Base-by-base conservation (phyloP, 2,797 vertebrate species). In the Enteromius fasciolatus region DNA sequence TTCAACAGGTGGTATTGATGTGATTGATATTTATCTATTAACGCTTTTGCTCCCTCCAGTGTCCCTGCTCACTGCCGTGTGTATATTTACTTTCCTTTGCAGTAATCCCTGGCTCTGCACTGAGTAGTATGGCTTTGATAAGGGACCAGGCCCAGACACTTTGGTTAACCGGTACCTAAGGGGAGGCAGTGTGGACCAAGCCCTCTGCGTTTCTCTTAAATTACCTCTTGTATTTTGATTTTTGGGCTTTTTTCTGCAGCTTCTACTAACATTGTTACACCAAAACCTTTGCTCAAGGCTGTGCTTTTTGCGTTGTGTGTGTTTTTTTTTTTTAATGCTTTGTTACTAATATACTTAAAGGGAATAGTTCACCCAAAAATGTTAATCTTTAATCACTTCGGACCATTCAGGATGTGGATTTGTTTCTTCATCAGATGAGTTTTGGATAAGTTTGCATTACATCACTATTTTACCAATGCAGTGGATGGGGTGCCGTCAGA, bases 71-170 rank as follows among this genome's bases (percentile, higher is more conserved):
- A 95, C 87, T 90, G 89, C 90, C 92, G 87, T 96, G 91, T 97
- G 95, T 97, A 90, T 91, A 93, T 91, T 93, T 89, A 94, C 95
- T 96, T 96, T 98, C 95, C 95, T 97, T 97, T 97, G 93, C 98
- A 99, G 97, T 97, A 98, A 97, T 91, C 96, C 97, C 92, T 99
- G 98, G 98, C 97, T 99, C 96, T 99, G 97, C 97, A 98, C 97
- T 95, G 98, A 99, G 94, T 99, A 99, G 95, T 94, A 88, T 84
- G 94, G 91, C 91, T 96, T 94, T 95, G 92, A 93, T 94, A 92
- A 95, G 94, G 94, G 95, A 96, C 93, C 94, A 90, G 93, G 94
- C 94, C 91, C 93, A 91, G 93, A 91, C 81, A 88, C 92, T 89
- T 90, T 91, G 92, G 90, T 91, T 90, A 89, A 90, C 90, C 80